These are phyloP conservation scores for Ptilonorhynchus violaceus DNA, from an alignment of 2,113 vertebrate species.

Conservation along the genomic window DNA sequence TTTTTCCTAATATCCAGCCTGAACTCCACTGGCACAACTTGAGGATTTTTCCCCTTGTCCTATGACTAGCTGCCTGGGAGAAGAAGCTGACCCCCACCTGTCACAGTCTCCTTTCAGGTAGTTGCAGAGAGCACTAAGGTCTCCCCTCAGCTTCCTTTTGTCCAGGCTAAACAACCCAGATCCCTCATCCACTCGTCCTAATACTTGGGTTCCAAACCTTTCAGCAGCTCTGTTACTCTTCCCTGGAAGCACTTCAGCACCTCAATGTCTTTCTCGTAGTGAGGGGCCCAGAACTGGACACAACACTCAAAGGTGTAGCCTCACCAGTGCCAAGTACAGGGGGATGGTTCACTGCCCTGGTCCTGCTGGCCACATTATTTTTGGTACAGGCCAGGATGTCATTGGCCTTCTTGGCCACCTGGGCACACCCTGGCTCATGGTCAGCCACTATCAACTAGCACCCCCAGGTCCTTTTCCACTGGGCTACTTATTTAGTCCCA, in stretches of 20 bases:
- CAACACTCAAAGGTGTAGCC: fast-evolving
- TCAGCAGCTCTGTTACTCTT: fast-evolving
- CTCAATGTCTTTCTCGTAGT: neutral
- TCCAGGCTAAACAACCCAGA: neutral
- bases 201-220: neutral
- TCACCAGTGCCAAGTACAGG: fast-evolving
- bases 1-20: neutral
- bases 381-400: neutral
- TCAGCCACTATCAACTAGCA: too few species aligned
- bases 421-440: too few species aligned
- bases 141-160: neutral
- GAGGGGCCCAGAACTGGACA: fast-evolving
- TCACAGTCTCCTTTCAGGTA: neutral
- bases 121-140: neutral
- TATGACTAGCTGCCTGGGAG: neutral
- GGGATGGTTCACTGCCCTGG: neutral
- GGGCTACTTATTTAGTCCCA: neutral
- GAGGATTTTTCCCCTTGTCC: neutral
- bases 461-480: neutral
- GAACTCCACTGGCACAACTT: neutral
- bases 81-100: neutral
- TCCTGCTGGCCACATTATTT: neutral
- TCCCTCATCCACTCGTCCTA: neutral
- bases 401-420: fast-evolving
- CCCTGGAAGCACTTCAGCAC: neutral